phyloP scores from a whole-genome alignment of 1,140 invertebrate species.

The Centruroides sculpturatus region DNA sequence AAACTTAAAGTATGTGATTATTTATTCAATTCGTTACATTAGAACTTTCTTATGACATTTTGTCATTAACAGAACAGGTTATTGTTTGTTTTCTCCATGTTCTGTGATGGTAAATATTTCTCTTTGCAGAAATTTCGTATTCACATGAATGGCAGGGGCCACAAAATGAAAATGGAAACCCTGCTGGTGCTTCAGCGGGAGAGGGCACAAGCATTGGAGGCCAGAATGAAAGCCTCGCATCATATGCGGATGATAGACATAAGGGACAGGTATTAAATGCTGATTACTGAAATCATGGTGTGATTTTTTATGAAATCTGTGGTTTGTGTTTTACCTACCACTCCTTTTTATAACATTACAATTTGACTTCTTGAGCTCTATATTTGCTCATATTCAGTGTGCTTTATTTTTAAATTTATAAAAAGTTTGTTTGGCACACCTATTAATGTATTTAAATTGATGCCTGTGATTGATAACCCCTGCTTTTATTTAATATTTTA shows the following conservation, averaged over 20 bases:
- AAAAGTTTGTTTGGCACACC: too few species aligned
- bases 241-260: conserved; percentile 8
- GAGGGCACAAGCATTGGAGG: conserved; percentile 6
- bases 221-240: too few species aligned
- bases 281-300: conserved; percentile 2
- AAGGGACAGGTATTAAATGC: conserved; percentile 1
- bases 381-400: neutral
- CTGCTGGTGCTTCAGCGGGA: conserved; percentile 3
- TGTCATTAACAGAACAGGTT: neutral
- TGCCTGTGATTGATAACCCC: too few species aligned
- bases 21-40: neutral
- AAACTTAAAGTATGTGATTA: neutral
- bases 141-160: conserved; percentile 4
- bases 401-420: too few species aligned
- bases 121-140: conserved; percentile 3
- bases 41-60: neutral
- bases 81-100: too few species aligned
- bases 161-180: conserved; percentile 9
- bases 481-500: too few species aligned
- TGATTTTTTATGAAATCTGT: too few species aligned
- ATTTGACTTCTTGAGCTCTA: neutral
- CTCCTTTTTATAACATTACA: neutral
- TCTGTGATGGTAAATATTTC: conserved; percentile 6
- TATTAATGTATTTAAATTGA: too few species aligned
- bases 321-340: neutral